phyloP scores from a whole-genome alignment of 2,113 vertebrate genomes.

The Gymnogyps californianus region DNA sequence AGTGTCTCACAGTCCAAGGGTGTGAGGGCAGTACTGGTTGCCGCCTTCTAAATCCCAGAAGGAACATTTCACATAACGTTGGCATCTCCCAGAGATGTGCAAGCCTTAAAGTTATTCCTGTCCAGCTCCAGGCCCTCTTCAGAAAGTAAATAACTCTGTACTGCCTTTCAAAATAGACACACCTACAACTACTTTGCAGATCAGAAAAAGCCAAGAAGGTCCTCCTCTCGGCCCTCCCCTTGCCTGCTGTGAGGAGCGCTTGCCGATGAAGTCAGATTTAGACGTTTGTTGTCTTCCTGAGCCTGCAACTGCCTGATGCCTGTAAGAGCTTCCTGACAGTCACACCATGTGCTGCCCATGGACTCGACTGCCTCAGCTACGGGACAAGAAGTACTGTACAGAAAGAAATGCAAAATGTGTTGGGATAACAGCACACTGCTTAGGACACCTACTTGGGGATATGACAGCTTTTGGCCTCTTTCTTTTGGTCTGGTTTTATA shows the following conservation, averaged over 20 bases:
- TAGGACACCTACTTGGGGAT: neutral
- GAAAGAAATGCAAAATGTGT: neutral
- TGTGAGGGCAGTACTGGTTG: neutral
- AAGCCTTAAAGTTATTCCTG: neutral
- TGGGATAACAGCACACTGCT: neutral
- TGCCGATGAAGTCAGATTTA: neutral
- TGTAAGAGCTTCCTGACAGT: neutral
- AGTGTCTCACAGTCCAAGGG: neutral
- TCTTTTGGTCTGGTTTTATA: neutral
- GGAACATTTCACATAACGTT: neutral
- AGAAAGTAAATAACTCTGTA: neutral
- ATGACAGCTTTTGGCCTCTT: neutral
- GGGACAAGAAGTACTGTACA: neutral
- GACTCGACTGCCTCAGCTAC: neutral
- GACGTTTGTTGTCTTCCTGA: neutral
- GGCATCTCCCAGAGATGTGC: neutral
- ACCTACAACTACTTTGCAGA: neutral
- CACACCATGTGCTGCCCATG: neutral
- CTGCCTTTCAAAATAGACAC: neutral
- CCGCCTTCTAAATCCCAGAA: neutral
- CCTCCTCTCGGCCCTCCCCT: neutral
- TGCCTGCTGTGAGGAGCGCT: neutral
- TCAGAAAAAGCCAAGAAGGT: neutral
- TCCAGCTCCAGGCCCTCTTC: neutral
- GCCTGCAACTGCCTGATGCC: neutral